Evolutionary conservation across 1,140 invertebrate genomes (phyloP).

Genomic region (Thrips palmi): DNA sequence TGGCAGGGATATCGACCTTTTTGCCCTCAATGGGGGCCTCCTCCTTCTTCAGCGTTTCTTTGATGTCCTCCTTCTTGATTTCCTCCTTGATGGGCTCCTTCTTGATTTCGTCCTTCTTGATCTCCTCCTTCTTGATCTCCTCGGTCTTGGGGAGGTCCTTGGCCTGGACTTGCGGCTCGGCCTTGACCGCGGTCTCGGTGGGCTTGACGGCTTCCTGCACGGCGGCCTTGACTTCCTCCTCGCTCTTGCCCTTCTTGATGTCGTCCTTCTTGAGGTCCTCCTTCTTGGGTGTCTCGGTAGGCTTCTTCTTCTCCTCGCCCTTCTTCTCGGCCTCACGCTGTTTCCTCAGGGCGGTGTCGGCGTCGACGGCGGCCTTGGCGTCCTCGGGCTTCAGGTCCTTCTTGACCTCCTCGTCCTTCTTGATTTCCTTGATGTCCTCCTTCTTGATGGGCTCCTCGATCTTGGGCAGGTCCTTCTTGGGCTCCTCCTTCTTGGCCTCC

Average conservation of each 20-base stretch:
- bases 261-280: background rate
- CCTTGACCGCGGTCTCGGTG: background rate
- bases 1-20: too few relatives aligned
- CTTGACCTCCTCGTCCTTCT: too few relatives aligned
- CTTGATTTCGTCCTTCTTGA: too few relatives aligned
- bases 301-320: constrained; percentile 7
- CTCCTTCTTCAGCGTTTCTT: too few relatives aligned
- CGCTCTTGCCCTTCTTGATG: background rate
- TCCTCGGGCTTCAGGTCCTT: too few relatives aligned
- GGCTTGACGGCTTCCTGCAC: background rate
- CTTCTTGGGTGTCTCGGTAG: constrained; percentile 1
- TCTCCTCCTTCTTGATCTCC: too few relatives aligned
- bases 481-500: constrained; percentile 1
- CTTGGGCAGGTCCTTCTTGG: background rate
- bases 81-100: too few relatives aligned
- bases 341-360: too few relatives aligned
- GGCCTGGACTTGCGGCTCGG: background rate
- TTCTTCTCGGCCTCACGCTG: constrained; percentile 3
- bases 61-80: too few relatives aligned
- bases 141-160: background rate
- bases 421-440: too few relatives aligned
- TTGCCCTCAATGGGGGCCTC: too few relatives aligned
- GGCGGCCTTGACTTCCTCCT: background rate
- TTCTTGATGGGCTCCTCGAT: background rate
- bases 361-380: too few relatives aligned